Conservation (phyloP, 2,797 vertebrate genomes). For the Oryzias dopingdopingensis region DNA sequence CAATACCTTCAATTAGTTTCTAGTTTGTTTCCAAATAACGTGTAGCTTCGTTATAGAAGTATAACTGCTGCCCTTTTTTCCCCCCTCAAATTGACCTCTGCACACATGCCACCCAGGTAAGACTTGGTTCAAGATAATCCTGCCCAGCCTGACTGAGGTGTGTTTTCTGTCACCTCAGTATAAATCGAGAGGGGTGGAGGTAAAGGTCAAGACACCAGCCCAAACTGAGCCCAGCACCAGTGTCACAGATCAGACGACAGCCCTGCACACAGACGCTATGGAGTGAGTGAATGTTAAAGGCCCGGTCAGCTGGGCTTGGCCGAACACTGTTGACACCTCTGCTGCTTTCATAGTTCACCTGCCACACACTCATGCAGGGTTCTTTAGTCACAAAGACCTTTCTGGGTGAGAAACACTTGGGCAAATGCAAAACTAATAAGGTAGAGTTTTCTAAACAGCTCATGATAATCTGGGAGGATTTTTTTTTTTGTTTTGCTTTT, state of each 20-base stretch:
- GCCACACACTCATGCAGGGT: background rate
- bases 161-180: constrained; percentile 81
- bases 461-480: too few species aligned
- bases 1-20: background rate
- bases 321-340: constrained; percentile 34
- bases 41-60: background rate
- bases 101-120: constrained; percentile 59
- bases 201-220: constrained; percentile 72
- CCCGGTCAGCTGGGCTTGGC: constrained; percentile 17
- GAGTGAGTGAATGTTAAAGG: constrained; percentile 74
- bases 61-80: constrained; percentile 16
- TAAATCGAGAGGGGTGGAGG: constrained; percentile 69
- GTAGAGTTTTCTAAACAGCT: too few species aligned
- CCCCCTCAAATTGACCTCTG: constrained; percentile 20
- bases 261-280: constrained; percentile 75
- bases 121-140: constrained; percentile 57
- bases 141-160: constrained; percentile 73
- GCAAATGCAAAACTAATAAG: too few species aligned
- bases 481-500: background rate
- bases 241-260: constrained; percentile 70
- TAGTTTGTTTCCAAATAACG: constrained; percentile 3
- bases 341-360: constrained; percentile 45
- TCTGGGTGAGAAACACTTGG: too few species aligned
- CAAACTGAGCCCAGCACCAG: constrained; percentile 71
- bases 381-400: background rate